A percentile compares a stretch with the other conserved stretches of the same genome.
These are phyloP conservation scores for Parascotia fuliginaria DNA, from an alignment of 2,888 invertebrate genomes.

Conservation along the genomic window DNA sequence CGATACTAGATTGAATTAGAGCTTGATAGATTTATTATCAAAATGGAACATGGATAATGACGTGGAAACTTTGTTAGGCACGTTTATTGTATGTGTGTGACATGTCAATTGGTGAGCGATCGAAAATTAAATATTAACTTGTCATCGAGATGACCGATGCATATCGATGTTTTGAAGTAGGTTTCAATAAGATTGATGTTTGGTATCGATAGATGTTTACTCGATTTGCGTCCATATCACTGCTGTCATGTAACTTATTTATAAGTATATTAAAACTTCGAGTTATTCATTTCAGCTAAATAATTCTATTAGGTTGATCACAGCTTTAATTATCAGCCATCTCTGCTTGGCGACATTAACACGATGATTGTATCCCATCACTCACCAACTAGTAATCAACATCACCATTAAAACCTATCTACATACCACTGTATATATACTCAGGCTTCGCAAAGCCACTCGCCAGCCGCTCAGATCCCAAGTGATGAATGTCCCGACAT, in stretches of 20 bases:
- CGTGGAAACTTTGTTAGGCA: constrained; percentile 1
- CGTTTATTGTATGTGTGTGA: not conserved
- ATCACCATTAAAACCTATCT: constrained; percentile 37
- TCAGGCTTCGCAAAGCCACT: constrained; percentile 3
- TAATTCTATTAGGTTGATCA: no score
- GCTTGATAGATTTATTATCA: constrained; percentile 21
- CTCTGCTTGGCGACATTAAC: not conserved
- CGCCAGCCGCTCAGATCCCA: constrained; percentile 39
- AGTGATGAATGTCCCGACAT: constrained; percentile 72
- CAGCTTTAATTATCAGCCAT: no score
- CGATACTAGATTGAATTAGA: constrained; percentile 12
- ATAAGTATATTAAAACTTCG: no score
- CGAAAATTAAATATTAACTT: constrained; percentile 12
- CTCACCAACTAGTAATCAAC: constrained; percentile 26
- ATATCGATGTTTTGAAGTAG: no score
- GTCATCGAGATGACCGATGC: no score
- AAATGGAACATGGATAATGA: constrained; percentile 11
- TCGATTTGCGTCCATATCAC: no score
- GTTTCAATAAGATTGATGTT: no score
- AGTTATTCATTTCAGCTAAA: no score
- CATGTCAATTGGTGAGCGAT: constrained; percentile 6
- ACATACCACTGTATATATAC: constrained; percentile 27
- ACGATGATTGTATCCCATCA: constrained; percentile 27
- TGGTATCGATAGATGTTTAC: no score
- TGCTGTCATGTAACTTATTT: no score